Evolutionary conservation across 2,113 vertebrate genomes (phyloP).

Genomic region (Oenanthe melanoleuca): DNA sequence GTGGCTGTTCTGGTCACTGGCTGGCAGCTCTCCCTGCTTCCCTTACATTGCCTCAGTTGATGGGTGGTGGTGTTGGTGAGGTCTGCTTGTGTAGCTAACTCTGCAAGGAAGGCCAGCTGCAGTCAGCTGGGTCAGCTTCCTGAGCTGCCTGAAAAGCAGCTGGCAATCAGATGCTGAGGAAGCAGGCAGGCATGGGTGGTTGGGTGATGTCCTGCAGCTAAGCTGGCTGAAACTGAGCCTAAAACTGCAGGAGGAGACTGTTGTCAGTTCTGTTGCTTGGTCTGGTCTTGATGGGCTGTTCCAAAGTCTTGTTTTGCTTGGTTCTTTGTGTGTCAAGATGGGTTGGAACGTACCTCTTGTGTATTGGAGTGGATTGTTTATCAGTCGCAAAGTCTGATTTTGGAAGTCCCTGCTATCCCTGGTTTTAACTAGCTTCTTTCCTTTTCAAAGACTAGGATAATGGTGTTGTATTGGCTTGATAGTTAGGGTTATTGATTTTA

Average conservation of each 20-base stretch:
- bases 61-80: neutral
- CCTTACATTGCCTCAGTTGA: accelerated
- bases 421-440: neutral
- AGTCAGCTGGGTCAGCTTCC: neutral
- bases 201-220: neutral
- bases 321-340: neutral
- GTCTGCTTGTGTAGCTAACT: neutral
- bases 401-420: neutral
- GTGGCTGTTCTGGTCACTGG: neutral
- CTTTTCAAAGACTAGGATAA: neutral
- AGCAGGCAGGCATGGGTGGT: neutral
- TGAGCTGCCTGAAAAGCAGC: neutral
- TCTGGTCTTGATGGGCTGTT: neutral
- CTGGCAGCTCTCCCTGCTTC: neutral
- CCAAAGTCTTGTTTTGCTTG: neutral
- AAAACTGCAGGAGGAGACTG: neutral
- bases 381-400: neutral
- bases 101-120: neutral
- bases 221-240: neutral
- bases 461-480: neutral
- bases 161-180: neutral
- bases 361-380: neutral
- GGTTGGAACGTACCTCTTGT: neutral
- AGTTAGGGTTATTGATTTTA: neutral
- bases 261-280: neutral